These are phyloP conservation scores for Oxycera nigricornis DNA, from an alignment of 2,888 invertebrate genomes.

Conservation along the genomic window DNA sequence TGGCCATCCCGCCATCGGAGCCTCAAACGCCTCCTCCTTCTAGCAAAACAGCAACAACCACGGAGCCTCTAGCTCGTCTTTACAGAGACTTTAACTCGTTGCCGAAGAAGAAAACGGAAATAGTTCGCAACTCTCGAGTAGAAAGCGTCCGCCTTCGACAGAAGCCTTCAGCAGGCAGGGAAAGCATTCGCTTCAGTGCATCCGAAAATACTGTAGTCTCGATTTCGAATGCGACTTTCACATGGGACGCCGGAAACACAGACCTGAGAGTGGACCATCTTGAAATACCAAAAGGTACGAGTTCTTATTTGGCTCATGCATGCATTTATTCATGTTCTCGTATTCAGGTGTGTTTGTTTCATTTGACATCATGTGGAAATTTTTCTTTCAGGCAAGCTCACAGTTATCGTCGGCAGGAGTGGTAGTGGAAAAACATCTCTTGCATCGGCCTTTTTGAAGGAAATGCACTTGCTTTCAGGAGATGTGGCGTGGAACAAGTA, in stretches of 20 bases:
- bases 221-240: slow-evolving; percentile 56
- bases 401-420: slow-evolving; percentile 79
- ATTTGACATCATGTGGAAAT: slow-evolving; percentile 4
- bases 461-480: slow-evolving; percentile 75
- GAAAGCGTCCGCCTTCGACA: slow-evolving; percentile 38
- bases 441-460: slow-evolving; percentile 78
- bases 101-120: slow-evolving; percentile 24
- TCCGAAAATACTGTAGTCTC: slow-evolving; percentile 59
- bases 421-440: slow-evolving; percentile 84
- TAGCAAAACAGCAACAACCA: neutral
- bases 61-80: neutral
- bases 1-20: neutral
- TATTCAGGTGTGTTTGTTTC: neutral
- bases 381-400: slow-evolving; percentile 67
- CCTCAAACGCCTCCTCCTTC: slow-evolving; percentile 23
- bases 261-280: slow-evolving; percentile 54
- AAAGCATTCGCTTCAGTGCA: slow-evolving; percentile 54
- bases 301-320: neutral
- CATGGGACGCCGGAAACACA: slow-evolving; percentile 52
- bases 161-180: slow-evolving; percentile 40
- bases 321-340: neutral
- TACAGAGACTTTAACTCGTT: slow-evolving; percentile 8
- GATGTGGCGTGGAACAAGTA: slow-evolving; percentile 71
- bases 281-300: slow-evolving; percentile 63
- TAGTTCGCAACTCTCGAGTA: slow-evolving; percentile 43